These are phyloP conservation scores for Pitangus sulphuratus DNA, from an alignment of 2,797 vertebrate species.

Conservation along the genomic window DNA sequence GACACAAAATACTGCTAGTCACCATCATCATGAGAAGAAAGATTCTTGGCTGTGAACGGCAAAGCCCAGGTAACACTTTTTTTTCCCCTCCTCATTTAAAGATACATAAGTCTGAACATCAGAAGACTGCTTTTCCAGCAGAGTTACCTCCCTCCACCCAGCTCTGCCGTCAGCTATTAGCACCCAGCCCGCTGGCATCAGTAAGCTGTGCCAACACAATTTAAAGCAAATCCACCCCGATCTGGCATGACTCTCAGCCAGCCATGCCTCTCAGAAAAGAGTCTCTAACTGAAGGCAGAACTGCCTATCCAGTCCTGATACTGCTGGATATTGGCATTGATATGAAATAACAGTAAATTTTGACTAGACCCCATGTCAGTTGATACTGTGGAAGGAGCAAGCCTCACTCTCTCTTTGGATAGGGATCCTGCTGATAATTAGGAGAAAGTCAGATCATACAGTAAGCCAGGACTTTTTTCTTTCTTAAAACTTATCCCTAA, in stretches of 20 bases:
- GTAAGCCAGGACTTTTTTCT: not conserved
- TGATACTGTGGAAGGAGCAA: not conserved
- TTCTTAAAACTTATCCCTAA: not conserved
- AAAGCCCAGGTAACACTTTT: not conserved
- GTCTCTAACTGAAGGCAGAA: not conserved
- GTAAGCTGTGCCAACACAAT: not conserved
- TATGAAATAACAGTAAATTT: accelerated
- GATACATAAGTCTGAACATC: not conserved
- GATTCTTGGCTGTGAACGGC: not conserved
- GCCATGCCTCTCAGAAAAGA: not conserved
- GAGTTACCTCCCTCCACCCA: not conserved
- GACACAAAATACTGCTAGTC: not conserved
- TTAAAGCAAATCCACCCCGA: not conserved
- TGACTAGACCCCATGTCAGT: accelerated
- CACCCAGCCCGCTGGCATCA: not conserved
- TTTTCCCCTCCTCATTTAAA: not conserved
- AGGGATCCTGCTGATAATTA: not conserved
- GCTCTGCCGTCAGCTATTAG: not conserved
- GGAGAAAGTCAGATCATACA: not conserved
- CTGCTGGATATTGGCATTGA: not conserved
- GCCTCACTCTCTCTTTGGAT: not conserved
- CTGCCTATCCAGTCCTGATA: not conserved
- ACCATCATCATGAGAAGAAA: not conserved
- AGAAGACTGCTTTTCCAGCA: not conserved
- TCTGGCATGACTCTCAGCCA: not conserved